Evolutionary conservation across 2,797 vertebrate genomes (phyloP).

Genomic region (Pipistrellus pygmaeus): DNA sequence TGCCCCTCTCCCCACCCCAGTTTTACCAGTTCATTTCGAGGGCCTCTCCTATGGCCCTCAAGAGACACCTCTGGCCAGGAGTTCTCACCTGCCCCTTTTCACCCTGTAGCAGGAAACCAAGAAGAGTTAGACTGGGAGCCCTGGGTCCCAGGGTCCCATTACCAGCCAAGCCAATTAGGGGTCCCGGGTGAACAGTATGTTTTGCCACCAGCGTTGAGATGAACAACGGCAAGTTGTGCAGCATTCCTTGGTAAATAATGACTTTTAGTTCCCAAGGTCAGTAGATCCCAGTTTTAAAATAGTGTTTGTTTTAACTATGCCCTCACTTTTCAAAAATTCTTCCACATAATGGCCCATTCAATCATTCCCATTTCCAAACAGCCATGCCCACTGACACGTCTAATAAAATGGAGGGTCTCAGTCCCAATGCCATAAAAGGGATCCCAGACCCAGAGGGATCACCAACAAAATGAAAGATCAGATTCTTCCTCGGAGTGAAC

Average conservation of each 20-base stretch:
- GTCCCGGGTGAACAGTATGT: neutral
- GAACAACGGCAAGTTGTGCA: neutral
- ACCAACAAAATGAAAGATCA: neutral
- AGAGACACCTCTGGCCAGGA: neutral
- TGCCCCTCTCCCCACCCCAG: neutral
- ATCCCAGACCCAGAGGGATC: neutral
- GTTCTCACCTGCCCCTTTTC: neutral
- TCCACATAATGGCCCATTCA: slow-evolving; percentile 64
- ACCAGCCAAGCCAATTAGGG: neutral
- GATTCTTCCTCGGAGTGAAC: neutral
- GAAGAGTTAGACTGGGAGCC: neutral
- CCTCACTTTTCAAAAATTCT: slow-evolving; percentile 76
- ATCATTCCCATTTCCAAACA: slow-evolving; percentile 75
- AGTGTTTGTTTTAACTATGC: slow-evolving; percentile 72
- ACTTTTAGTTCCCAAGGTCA: slow-evolving; percentile 62
- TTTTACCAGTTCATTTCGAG: neutral
- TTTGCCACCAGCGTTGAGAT: neutral
- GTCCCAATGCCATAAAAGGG: slow-evolving; percentile 57
- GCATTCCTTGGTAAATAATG: slow-evolving; percentile 46
- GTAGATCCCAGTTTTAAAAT: slow-evolving; percentile 70
- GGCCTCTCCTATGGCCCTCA: neutral
- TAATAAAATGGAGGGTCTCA: slow-evolving; percentile 43
- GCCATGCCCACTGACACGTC: slow-evolving; percentile 55
- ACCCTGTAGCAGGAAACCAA: neutral
- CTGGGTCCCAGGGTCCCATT: neutral